Conservation (phyloP, 2,888 invertebrate genomes). For the Marasmarcha lunaedactyla region DNA sequence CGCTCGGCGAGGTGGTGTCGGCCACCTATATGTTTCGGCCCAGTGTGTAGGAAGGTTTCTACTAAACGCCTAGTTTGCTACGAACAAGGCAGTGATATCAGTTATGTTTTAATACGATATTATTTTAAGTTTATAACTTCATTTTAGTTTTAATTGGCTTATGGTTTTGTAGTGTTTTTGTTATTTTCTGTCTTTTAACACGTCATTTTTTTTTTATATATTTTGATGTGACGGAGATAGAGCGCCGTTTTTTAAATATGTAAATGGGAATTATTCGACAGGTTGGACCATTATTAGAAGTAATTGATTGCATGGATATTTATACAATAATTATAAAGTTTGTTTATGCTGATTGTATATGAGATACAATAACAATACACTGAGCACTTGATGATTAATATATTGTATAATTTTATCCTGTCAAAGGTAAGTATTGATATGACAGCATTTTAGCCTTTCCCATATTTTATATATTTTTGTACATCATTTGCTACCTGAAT, state of each 20-base stretch:
- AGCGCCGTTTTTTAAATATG: neutral
- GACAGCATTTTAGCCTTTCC: constrained; percentile 10
- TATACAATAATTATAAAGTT: constrained; percentile 20
- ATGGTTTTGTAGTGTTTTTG: constrained; percentile 56
- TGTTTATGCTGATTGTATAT: constrained; percentile 27
- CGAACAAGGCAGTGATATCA: constrained; percentile 48
- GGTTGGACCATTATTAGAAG: constrained; percentile 33
- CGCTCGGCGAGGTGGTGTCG: constrained; percentile 23
- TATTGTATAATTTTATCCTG: constrained; percentile 25
- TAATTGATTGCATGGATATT: constrained; percentile 18
- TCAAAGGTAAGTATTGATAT: constrained; percentile 5
- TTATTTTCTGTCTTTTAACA: constrained; percentile 64
- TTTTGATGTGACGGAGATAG: neutral
- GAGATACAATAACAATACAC: constrained; percentile 23
- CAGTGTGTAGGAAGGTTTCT: constrained; percentile 54
- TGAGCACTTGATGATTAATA: constrained; percentile 23
- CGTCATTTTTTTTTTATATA: constrained; percentile 33
- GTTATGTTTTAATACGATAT: constrained; percentile 59
- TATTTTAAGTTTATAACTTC: constrained; percentile 47
- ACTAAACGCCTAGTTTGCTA: constrained; percentile 24
- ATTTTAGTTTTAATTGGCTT: constrained; percentile 53
- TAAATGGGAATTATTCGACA: constrained; percentile 23
- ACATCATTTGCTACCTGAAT: neutral
- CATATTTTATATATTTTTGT: constrained; percentile 2
- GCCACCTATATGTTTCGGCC: constrained; percentile 71